Evolutionary conservation across 92 coral and sea anemone genomes (phyloP), one percentile per base, ranked within the genome.

Genomic region (Nematostella vectensis): DNA sequence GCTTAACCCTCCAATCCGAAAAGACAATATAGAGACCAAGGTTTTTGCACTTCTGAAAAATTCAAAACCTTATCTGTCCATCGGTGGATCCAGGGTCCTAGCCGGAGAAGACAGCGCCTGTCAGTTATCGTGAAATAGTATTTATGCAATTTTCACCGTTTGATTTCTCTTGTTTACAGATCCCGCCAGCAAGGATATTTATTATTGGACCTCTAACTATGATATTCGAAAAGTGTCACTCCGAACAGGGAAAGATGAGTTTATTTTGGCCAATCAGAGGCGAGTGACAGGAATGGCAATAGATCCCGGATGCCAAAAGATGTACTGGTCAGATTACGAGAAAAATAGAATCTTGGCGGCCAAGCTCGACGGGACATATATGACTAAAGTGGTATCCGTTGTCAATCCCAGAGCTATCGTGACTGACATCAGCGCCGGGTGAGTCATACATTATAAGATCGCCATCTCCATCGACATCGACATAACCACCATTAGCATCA

Each of bases 261-360:
- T 45, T 6, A 19, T 55, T 12, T 15, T 66, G 0, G 31, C 0
- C 3, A 24, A 24, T 1, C 1, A 13, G 13, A 27, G 52, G 3
- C 16, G 39, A 15, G 53, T 66, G 13, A 42, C 42, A 19, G 55
- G 53, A 8, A 0, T 66, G 11, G 55, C 55, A 6, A 51, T 66
- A 17, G 72, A 66, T 29, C 59, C 57, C 39, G 30, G 45, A 12
- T 66, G 62, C 23, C 43, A 30, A 11, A 66, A 66, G 47, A 58
- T 66, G 6, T 66, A 66, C 53, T 66, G 62, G 72, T 40, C 55
- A 4, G 47, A 54, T 25, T 44, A 40, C 42, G 18, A 26, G 13
- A n/a, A 10, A 1, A 31, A 55, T 20, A 18, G 50, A 17, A 55
- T 66, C 30, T 43, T 66, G 63, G 72, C 53, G 1, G 42, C 62